phyloP scores from a whole-genome alignment of 2,888 invertebrate species.

The Ennomos fuscantarius region DNA sequence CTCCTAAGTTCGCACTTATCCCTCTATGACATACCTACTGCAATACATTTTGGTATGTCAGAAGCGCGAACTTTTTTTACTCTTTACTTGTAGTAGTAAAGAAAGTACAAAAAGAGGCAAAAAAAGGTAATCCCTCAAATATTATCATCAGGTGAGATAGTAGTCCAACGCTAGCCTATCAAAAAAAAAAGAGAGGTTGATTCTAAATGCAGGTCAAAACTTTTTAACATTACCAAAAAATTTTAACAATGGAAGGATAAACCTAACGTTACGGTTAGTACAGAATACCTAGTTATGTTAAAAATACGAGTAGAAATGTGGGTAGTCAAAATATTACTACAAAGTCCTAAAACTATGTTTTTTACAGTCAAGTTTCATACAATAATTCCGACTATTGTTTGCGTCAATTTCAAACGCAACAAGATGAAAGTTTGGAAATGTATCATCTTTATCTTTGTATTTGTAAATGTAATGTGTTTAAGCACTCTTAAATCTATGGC shows the following conservation, averaged over 20 bases:
- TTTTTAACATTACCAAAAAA: constrained; percentile 2
- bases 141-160: too few relatives aligned
- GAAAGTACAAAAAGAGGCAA: too few relatives aligned
- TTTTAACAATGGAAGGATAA: not conserved
- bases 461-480: too few relatives aligned
- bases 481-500: too few relatives aligned
- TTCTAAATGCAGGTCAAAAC: not conserved
- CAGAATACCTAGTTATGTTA: constrained; percentile 10
- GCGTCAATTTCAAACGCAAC: not conserved
- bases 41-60: too few relatives aligned
- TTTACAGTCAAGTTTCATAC: constrained; percentile 19
- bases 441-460: too few relatives aligned
- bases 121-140: too few relatives aligned
- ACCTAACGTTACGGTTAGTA: constrained; percentile 7
- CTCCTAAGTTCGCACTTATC: too few relatives aligned
- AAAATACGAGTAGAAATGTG: constrained; percentile 4
- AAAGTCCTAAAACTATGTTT: constrained; percentile 14
- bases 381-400: constrained; percentile 4
- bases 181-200: not conserved
- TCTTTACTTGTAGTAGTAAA: too few relatives aligned
- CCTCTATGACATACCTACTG: too few relatives aligned
- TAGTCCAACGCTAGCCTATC: too few relatives aligned
- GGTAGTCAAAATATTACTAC: constrained; percentile 11
- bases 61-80: too few relatives aligned
- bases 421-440: constrained; percentile 5